These are phyloP conservation scores for Taurulus bubalis DNA, from an alignment of 2,113 vertebrate species.

Conservation along the genomic window DNA sequence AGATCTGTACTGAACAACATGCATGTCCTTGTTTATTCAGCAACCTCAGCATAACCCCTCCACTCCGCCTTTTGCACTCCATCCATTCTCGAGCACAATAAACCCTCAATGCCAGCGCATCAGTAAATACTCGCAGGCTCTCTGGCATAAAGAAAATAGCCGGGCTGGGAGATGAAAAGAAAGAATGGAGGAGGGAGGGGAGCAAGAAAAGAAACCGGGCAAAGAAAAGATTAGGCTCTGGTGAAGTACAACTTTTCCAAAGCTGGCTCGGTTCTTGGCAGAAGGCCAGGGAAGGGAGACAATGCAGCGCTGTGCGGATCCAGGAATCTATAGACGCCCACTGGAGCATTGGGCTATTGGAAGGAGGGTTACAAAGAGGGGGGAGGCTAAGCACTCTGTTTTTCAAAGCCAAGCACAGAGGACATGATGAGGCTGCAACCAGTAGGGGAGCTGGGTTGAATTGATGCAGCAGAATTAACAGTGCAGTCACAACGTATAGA, in stretches of 20 bases:
- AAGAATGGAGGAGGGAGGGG: constrained; percentile 49
- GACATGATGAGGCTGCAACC: constrained; percentile 32
- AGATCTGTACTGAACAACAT: constrained; percentile 28
- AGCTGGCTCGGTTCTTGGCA: constrained; percentile 74
- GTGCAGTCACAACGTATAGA: constrained; percentile 56
- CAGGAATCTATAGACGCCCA: constrained; percentile 76
- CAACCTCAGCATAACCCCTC: constrained; percentile 38
- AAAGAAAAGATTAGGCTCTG: constrained; percentile 73
- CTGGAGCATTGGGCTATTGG: constrained; percentile 79
- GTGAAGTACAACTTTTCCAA: constrained; percentile 76
- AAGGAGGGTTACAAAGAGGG: constrained; percentile 34
- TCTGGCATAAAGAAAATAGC: constrained; percentile 68
- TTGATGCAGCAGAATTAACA: constrained; percentile 44
- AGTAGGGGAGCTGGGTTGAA: constrained; percentile 47
- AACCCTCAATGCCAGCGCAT: constrained; percentile 64
- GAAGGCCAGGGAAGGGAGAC: constrained; percentile 71
- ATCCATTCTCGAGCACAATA: constrained; percentile 70
- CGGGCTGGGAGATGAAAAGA: constrained; percentile 62
- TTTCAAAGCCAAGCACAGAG: constrained; percentile 51
- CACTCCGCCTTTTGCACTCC: constrained; percentile 50
- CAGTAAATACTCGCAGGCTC: constrained; percentile 73
- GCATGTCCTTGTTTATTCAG: constrained; percentile 58
- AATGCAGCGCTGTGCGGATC: constrained; percentile 76
- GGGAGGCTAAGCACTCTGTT: constrained; percentile 23
- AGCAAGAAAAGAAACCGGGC: constrained; percentile 58